Evolutionary conservation across 2,888 invertebrate genomes (phyloP).

Genomic region (Archips xylosteana): DNA sequence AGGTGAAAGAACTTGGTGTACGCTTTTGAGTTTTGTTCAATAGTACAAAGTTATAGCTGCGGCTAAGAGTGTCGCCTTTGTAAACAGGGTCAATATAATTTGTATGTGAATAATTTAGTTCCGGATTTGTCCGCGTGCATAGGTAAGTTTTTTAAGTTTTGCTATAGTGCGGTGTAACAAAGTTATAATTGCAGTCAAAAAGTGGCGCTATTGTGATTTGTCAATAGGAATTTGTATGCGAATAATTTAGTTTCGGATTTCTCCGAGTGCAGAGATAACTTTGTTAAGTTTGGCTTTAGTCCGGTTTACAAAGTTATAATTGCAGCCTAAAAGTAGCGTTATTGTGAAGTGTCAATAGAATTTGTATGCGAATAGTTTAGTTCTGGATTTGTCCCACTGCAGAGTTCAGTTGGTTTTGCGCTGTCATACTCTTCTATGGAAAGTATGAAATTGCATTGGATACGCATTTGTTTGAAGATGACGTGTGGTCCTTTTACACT

Average conservation of each 20-base stretch:
- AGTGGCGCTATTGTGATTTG: too few relatives aligned
- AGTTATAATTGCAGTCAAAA: too few relatives aligned
- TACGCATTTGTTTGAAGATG: neutral
- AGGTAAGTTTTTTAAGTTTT: too few relatives aligned
- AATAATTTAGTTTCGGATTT: neutral
- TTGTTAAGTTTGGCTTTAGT: too few relatives aligned
- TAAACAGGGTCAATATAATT: neutral
- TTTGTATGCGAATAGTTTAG: neutral
- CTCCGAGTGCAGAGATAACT: too few relatives aligned
- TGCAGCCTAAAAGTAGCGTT: too few relatives aligned
- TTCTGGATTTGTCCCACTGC: neutral
- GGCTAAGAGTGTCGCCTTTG: neutral
- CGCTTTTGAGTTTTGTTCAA: neutral
- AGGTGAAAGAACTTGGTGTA: neutral
- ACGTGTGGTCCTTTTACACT: neutral
- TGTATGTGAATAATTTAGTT: neutral
- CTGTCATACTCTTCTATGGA: neutral
- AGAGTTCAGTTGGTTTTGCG: neutral
- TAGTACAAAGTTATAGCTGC: neutral
- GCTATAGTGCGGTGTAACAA: too few relatives aligned
- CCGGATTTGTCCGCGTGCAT: too few relatives aligned
- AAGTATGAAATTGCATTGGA: slow-evolving; percentile 2
- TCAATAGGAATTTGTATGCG: neutral
- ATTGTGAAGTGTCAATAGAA: neutral
- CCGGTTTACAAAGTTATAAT: too few relatives aligned